Conservation (phyloP, 2,797 vertebrate genomes). For the Cyclura pinguis region DNA sequence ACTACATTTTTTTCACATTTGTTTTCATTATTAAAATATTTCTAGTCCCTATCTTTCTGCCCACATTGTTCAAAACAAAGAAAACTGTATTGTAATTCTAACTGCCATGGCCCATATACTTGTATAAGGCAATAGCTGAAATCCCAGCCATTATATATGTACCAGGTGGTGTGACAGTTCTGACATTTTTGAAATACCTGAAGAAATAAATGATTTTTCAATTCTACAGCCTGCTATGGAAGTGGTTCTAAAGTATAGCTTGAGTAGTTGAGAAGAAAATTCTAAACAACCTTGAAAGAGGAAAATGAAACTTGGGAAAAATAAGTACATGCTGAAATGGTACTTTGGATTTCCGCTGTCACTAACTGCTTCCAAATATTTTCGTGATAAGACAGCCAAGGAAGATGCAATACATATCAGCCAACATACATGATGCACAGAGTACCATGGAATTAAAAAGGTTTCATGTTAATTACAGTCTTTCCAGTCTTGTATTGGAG, state of each 20-base stretch:
- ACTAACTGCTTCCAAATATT: neutral
- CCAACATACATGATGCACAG: neutral
- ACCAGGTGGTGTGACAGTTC: neutral
- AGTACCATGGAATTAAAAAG: too few species aligned
- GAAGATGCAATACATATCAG: neutral
- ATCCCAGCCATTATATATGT: too few species aligned
- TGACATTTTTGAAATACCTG: neutral
- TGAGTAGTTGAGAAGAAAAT: neutral
- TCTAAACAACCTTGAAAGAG: neutral
- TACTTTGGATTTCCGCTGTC: neutral
- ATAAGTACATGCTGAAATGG: neutral
- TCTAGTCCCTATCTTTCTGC: neutral
- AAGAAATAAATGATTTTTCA: neutral
- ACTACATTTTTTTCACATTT: too few species aligned
- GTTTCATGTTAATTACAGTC: slow-evolving; percentile 3
- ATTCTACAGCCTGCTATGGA: neutral
- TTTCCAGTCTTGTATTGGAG: neutral
- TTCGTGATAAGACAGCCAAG: neutral
- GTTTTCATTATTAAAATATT: neutral
- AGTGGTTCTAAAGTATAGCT: neutral
- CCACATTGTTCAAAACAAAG: neutral
- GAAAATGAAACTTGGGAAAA: neutral
- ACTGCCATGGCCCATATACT: neutral
- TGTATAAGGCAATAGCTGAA: neutral
- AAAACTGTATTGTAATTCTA: neutral